Base-by-base conservation (phyloP, 2,113 vertebrate genomes). In the Notarius lentiginosus region DNA sequence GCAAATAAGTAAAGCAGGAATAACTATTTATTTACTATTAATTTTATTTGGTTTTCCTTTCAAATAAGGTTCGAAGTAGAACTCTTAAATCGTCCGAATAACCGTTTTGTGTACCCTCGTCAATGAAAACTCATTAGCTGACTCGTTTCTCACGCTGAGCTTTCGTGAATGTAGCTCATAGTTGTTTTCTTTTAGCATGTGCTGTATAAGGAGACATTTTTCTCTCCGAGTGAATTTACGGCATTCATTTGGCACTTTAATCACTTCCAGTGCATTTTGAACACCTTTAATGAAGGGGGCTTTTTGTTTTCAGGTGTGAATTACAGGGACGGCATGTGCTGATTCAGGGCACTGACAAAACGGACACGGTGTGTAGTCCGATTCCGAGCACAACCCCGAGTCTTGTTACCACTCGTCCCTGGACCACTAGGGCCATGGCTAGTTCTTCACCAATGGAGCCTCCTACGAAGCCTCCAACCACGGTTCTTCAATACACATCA, bases 321-420 rank as follows among this genome's bases (percentile, higher is more conserved):
- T 2, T 49, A 7, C 30, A n/a, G 58, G 60, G 86, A 18, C 68
- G n/a, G 34, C 24, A 2, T 17, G 30, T 77, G 6, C 9, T 30
- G 5, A 2, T 5, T 1, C 20, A 1, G 4, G 86, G 86, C 20
- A 83, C 7, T 66, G 4, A 6, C 24, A 82, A 0, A 22, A 7
- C 63, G 1, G 79, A 86, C 11, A 51, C 79, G 0, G 66, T 72
- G 41, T 86, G 85, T 51, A 63, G 27, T 20, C 51, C 61, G 0
- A 1, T 49, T 30, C 11, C 10, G 18, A 1, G 7, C 12, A 14
- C 1, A 4, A 18, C 9, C 68, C 20, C 18, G 0, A 84, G 1
- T 0, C 10, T 4, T 5, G 18, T 14, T 12, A 14, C 7, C 2
- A 34, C 12, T 7, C 9, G 0, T 49, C 11, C 1, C 3, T 18